Percentiles rank a stretch among this genome's conserved stretches.
phyloP scores from a whole-genome alignment of 2,888 invertebrate species.

The Acleris laterana region DNA sequence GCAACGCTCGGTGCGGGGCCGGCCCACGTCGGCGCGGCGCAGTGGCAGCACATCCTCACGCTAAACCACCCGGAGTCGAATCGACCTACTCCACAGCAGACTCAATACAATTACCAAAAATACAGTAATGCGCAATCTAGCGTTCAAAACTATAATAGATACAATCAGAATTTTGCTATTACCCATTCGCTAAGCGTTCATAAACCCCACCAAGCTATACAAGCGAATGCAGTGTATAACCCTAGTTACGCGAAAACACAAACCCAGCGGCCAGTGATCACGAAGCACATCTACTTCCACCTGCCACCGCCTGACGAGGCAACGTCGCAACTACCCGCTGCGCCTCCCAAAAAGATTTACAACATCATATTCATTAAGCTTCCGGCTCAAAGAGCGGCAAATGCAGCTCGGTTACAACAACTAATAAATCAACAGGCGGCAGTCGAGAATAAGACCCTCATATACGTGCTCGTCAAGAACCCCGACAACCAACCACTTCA shows the following conservation, averaged over 20 bases:
- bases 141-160: conserved; percentile 9
- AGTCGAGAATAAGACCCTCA: conserved; percentile 88
- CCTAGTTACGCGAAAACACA: conserved; percentile 26
- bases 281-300: conserved; percentile 90
- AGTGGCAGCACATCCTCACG: conserved; percentile 11
- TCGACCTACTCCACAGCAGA: conserved; percentile 15
- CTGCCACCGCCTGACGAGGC: conserved; percentile 89
- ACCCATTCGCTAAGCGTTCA: not conserved
- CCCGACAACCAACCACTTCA: conserved; percentile 81
- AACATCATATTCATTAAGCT: conserved; percentile 91
- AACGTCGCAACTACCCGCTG: conserved; percentile 73
- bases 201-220: conserved; percentile 4
- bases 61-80: conserved; percentile 1
- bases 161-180: conserved; percentile 4
- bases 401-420: conserved; percentile 58
- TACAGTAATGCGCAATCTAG: conserved; percentile 17
- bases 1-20: not conserved
- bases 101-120: conserved; percentile 10
- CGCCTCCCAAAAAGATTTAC: conserved; percentile 86
- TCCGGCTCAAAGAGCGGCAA: conserved; percentile 85
- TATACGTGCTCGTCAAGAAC: conserved; percentile 89
- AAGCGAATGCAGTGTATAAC: not conserved
- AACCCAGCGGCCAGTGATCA: conserved; percentile 73
- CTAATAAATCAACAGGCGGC: conserved; percentile 84
- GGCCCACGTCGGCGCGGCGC: conserved; percentile 4